Base-by-base conservation (phyloP, 2,888 invertebrate genomes). In the Diploptera punctata region DNA sequence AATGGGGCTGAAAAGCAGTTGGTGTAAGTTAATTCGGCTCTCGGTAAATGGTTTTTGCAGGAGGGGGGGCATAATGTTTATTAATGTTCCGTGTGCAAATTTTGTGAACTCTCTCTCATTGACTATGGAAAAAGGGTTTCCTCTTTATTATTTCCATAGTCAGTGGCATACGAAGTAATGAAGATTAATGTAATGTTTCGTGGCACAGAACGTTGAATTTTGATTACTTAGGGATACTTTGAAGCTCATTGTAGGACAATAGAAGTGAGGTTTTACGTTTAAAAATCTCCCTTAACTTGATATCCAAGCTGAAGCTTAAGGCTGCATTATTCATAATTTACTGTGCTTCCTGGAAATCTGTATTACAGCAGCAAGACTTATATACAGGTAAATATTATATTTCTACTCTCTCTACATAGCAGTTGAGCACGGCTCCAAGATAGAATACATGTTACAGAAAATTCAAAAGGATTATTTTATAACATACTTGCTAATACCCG, bases 171-270 rank as follows among this genome's bases (percentile, higher is more conserved):
- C n/a, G 19, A 10, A 10, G 9, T 52, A 52, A 52, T 24, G 52
- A 52, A 52, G 52, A 52, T 52, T 52, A 52, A 52, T 52, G 52
- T 52, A 21, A 19, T 19, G 47, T n/a, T 9, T n/a, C n/a, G n/a
- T 19, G 19, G 1, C 18, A n/a, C 47, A 19, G 18, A 47, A 47
- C 47, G 47, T 19, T 47, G 47, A 47, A 52, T 9, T 18, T 13
- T 9, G 5, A 52, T 52, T 52, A 52, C 52, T 18, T 9, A 9
- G 24, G 10, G 52, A 13, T 52, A 13, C 13, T 19, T 49, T 49
- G 49, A 19, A 18, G 49, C 49, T 52, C 13, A n/a, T 24, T 52
- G 13, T 19, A 24, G 52, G 52, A 21, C 52, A 52, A 5, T 52
- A 24, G 24, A 52, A 18, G 13, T 19, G 9, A 24, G 24, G 21